Base-by-base conservation (phyloP, 2,113 vertebrate genomes). In the Dasypus novemcinctus region DNA sequence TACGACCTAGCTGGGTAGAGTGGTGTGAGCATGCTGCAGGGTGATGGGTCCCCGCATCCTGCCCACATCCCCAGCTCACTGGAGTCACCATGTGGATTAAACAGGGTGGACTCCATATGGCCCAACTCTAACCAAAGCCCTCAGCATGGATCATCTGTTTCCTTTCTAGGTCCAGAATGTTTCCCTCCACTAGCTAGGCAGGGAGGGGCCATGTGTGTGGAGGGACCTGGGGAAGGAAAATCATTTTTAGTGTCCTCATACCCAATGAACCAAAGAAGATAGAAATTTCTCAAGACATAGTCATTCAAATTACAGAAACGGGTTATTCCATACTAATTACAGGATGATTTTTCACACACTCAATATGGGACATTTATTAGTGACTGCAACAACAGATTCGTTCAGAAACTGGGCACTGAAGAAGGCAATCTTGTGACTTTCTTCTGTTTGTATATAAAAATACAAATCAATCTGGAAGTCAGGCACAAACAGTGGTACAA, bases 371-470 rank as follows among this genome's bases (percentile, higher is more conserved):
- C 41, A n/a, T 49, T 54, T 54, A 84, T 83, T 89, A 93, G 85
- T 41, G 59, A 91, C 57, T 87, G 15, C 49, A 81, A 59, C 17
- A 82, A 90, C 74, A 92, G 36, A 75, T n/a, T 69, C 71, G 85
- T 18, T 12, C 90, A 57, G 85, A 94, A 96, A 97, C 52, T 59
- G 20, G 76, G 75, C 89, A 84, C 29, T 4, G 27, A 41, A 85
- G 74, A 97, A 96, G 91, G 93, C 93, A 92, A 95, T 57, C 88
- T 59, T 63, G 90, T 94, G 96, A 94, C 82, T 92, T 92, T 87
- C 89, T 87, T 95, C 90, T 87, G 43, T 27, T 61, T 94, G 90
- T 68, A 31, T 57, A 94, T 80, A 79, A 91, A 96, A 91, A 88
- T 72, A 92, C 83, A 66, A 27, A 52, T 57, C 2, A 3, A 61